Evolutionary conservation across 2,888 invertebrate genomes (phyloP).

Genomic region (Thyatira batis): DNA sequence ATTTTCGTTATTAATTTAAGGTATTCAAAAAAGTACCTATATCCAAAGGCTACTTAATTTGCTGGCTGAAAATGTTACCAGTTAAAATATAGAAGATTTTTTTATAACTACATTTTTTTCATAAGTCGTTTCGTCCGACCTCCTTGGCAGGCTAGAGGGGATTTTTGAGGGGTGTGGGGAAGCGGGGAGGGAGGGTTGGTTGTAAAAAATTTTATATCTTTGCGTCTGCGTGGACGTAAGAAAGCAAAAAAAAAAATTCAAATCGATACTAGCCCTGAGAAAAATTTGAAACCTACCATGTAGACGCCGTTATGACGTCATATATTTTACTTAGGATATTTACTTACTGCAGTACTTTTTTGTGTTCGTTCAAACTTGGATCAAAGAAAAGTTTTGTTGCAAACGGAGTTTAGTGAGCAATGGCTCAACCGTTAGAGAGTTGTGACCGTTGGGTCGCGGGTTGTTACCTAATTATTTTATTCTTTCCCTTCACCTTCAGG

Average conservation of each 20-base stretch:
- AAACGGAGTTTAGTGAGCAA: background rate
- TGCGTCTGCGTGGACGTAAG: conserved; percentile 51
- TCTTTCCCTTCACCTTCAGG: background rate
- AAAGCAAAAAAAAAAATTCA: conserved; percentile 38
- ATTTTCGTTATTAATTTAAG: no score
- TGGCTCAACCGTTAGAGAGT: background rate
- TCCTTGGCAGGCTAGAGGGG: conserved; percentile 35
- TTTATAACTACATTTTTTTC: conserved; percentile 24
- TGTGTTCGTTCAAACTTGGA: background rate
- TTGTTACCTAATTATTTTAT: background rate
- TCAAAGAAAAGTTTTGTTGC: background rate
- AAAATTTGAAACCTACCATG: background rate
- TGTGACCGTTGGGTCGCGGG: background rate
- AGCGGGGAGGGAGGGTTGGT: conserved; percentile 33
- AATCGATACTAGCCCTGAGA: conserved; percentile 3
- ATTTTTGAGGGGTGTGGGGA: conserved; percentile 38
- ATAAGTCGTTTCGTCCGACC: background rate
- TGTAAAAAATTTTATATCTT: conserved; percentile 68
- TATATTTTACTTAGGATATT: background rate
- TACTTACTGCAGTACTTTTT: no score
- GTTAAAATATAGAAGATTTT: background rate
- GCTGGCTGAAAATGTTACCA: background rate
- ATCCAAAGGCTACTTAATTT: background rate
- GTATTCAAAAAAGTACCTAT: no score
- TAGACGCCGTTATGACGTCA: background rate